phyloP scores from a whole-genome alignment of 2,113 vertebrate species.

The Sapayoa aenigma region DNA sequence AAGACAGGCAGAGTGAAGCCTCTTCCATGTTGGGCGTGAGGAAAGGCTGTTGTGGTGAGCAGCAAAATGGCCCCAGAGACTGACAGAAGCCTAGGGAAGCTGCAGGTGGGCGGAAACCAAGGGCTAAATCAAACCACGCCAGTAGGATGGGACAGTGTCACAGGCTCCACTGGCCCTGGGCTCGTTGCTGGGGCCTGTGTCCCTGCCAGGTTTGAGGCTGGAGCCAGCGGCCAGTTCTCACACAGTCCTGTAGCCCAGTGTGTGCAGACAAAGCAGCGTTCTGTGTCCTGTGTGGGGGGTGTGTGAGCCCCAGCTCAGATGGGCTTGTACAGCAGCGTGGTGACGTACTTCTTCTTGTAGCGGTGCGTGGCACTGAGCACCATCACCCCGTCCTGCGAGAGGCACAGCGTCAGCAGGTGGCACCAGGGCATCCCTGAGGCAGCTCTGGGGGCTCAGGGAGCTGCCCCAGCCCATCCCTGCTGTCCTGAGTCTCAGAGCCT shows the following conservation, averaged over 20 bases:
- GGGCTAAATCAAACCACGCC: conserved; percentile 65
- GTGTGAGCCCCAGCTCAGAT: conserved; percentile 47
- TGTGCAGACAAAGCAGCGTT: conserved; percentile 53
- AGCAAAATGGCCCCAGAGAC: conserved; percentile 4
- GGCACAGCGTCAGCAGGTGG: background rate
- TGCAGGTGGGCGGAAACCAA: background rate
- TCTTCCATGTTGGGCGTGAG: background rate
- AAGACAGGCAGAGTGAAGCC: background rate
- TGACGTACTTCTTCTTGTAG: conserved; percentile 99
- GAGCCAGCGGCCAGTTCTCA: conserved; percentile 40
- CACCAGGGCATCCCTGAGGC: rapidly evolving
- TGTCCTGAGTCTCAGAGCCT: background rate
- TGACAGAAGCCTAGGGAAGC: conserved; percentile 42
- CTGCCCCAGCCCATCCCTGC: background rate
- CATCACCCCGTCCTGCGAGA: conserved; percentile 90
- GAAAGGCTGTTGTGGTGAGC: conserved; percentile 15
- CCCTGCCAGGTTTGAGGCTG: background rate
- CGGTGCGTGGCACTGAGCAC: conserved; percentile 96
- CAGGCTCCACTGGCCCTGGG: conserved; percentile 26
- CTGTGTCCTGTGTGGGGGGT: background rate
- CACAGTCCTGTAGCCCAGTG: conserved; percentile 19
- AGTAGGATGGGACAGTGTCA: conserved; percentile 42
- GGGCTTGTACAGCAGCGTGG: conserved; percentile 83
- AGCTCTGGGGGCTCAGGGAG: background rate
- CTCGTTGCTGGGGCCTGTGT: background rate